Evolutionary conservation across 2,797 vertebrate species (phyloP).

Genomic region (Peromyscus eremicus): DNA sequence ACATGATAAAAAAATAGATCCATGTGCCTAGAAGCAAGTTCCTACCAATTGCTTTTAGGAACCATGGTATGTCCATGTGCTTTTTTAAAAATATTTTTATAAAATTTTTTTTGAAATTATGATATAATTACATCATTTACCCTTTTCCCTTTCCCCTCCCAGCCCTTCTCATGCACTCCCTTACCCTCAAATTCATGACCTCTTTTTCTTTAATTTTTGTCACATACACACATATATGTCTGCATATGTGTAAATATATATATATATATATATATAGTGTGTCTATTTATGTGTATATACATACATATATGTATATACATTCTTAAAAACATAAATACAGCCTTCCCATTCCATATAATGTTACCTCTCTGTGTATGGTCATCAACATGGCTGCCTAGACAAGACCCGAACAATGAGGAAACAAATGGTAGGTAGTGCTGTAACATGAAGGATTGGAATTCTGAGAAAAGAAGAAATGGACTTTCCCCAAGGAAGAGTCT

Average conservation of each 20-base stretch:
- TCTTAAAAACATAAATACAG: neutral
- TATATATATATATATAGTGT: neutral
- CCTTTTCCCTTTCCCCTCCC: no score
- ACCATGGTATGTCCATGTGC: neutral
- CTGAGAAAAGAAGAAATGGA: neutral
- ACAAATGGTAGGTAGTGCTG: neutral
- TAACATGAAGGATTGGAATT: neutral
- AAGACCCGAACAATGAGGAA: neutral
- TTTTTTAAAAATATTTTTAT: neutral
- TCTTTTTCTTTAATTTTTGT: neutral
- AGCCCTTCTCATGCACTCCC: neutral
- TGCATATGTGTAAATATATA: neutral
- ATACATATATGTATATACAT: neutral
- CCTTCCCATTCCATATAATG: neutral
- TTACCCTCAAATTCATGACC: neutral
- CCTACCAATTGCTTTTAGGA: neutral
- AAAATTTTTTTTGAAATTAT: neutral
- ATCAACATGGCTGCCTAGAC: neutral
- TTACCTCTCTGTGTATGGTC: neutral
- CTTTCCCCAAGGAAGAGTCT: neutral
- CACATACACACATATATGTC: no score
- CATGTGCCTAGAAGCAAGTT: neutral
- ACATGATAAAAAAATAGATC: constrained; percentile 22
- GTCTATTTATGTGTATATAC: neutral
- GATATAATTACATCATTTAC: neutral